Percentiles rank a stretch among this genome's conserved stretches.
These are phyloP conservation scores for Xiphorhynchus elegans DNA, from an alignment of 2,113 vertebrate genomes.

Conservation along the genomic window DNA sequence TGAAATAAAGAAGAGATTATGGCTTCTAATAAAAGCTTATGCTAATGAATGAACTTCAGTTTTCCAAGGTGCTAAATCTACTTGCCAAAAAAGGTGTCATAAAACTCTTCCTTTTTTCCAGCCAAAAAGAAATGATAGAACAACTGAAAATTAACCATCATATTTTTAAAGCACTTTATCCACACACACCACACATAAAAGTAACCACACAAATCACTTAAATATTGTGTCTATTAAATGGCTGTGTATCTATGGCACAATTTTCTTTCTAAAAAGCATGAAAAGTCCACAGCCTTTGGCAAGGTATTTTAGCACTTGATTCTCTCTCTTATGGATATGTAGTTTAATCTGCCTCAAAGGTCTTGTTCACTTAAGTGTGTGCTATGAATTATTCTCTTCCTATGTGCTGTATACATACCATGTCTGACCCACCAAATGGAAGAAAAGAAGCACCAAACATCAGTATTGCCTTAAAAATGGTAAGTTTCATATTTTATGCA, in stretches of 20 bases:
- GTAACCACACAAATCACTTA: not conserved
- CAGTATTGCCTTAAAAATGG: not conserved
- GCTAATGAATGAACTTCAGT: conserved; percentile 37
- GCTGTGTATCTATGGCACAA: not conserved
- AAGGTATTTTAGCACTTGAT: not conserved
- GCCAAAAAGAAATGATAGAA: not conserved
- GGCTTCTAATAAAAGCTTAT: conserved; percentile 29
- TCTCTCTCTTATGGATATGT: not conserved
- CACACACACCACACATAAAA: not conserved
- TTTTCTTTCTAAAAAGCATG: not conserved
- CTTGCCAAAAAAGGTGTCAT: conserved; percentile 40
- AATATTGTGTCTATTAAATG: conserved; percentile 24
- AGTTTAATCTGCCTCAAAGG: conserved; percentile 41
- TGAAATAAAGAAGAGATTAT: not conserved
- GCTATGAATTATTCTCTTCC: not conserved
- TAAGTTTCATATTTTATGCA: not conserved
- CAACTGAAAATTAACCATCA: conserved; percentile 17
- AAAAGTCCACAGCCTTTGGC: not conserved
- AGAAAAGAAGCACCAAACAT: not conserved
- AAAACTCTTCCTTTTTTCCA: conserved; percentile 5
- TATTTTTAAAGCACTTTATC: not conserved
- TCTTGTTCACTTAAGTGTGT: conserved; percentile 5
- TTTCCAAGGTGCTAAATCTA: conserved; percentile 24
- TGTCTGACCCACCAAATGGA: not conserved
- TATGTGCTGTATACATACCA: not conserved